Percentiles rank a stretch among this genome's conserved stretches.
phyloP scores from a whole-genome alignment of 1,140 invertebrate genomes.

The Sycophila sp. region DNA sequence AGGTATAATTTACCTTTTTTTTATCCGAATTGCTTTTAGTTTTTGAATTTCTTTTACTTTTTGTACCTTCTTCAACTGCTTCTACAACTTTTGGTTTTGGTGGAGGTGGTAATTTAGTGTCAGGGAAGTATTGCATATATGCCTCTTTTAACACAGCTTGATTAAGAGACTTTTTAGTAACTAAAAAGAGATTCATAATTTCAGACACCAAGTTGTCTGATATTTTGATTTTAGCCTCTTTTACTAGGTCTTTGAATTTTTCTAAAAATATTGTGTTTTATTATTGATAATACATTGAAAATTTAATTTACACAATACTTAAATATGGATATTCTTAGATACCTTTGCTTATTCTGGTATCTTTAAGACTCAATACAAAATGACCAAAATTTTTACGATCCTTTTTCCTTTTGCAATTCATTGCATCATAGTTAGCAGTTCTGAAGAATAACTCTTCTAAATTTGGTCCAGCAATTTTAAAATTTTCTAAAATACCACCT shows the following conservation, averaged over 20 bases:
- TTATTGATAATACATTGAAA: constrained; percentile 23
- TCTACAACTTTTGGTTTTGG: constrained; percentile 23
- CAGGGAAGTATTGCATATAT: constrained; percentile 59
- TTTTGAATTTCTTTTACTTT: constrained; percentile 24
- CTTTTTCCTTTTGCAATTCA: constrained; percentile 61
- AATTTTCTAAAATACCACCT: constrained; percentile 63
- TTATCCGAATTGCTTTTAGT: not conserved
- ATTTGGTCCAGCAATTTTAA: constrained; percentile 60
- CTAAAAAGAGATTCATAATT: constrained; percentile 54
- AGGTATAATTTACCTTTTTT: constrained; percentile 1
- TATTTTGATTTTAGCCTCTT: constrained; percentile 57
- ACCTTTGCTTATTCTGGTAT: constrained; percentile 42
- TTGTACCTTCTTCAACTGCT: constrained; percentile 4
- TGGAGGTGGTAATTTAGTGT: constrained; percentile 48
- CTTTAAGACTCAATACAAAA: constrained; percentile 52
- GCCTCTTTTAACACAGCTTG: constrained; percentile 51
- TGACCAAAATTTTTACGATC: constrained; percentile 60
- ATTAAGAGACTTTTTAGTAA: constrained; percentile 52
- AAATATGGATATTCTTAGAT: not conserved
- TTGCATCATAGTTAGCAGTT: constrained; percentile 61
- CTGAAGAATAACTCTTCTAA: constrained; percentile 58
- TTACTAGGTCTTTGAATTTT: constrained; percentile 51
- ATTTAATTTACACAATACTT: constrained; percentile 22
- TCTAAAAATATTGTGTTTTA: constrained; percentile 42
- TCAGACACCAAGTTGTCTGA: constrained; percentile 55